Conservation (phyloP, 1,140 invertebrate species). For the Bombus waltoni region DNA sequence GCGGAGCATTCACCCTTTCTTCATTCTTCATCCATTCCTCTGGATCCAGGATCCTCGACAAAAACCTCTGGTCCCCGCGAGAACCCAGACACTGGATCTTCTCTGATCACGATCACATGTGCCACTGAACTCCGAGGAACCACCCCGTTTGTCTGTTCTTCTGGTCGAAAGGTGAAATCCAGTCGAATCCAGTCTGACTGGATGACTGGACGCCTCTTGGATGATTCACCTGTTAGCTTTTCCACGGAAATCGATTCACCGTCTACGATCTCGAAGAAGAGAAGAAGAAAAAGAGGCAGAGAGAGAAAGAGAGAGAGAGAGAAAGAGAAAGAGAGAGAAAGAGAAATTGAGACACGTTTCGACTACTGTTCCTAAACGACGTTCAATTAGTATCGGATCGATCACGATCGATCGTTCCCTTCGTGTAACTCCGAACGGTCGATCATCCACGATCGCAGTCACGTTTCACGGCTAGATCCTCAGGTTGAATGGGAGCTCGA, state of each 20-base stretch:
- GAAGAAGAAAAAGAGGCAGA: neutral
- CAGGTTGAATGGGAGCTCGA: neutral
- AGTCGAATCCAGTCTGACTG: conserved; percentile 20
- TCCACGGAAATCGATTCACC: neutral
- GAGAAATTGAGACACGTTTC: neutral
- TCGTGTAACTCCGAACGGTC: neutral
- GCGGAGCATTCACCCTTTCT: conserved; percentile 38
- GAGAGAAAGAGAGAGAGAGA: neutral
- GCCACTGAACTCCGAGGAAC: conserved; percentile 41
- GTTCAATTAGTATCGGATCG: conserved; percentile 29
- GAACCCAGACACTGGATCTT: conserved; percentile 23
- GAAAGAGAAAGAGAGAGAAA: neutral
- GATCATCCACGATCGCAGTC: conserved; percentile 27
- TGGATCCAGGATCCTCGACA: neutral
- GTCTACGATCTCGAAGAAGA: neutral
- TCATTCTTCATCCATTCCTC: conserved; percentile 41
- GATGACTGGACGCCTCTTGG: neutral
- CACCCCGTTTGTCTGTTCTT: conserved; percentile 14
- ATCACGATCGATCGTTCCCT: conserved; percentile 25
- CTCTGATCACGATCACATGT: conserved; percentile 41
- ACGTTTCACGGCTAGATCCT: conserved; percentile 19
- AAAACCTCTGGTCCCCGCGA: conserved; percentile 30
- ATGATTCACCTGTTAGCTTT: conserved; percentile 11
- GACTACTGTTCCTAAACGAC: neutral
- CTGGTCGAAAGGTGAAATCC: conserved; percentile 18